Evolutionary conservation across 2,888 invertebrate genomes (phyloP).

Genomic region (Eumerus sabulonum): DNA sequence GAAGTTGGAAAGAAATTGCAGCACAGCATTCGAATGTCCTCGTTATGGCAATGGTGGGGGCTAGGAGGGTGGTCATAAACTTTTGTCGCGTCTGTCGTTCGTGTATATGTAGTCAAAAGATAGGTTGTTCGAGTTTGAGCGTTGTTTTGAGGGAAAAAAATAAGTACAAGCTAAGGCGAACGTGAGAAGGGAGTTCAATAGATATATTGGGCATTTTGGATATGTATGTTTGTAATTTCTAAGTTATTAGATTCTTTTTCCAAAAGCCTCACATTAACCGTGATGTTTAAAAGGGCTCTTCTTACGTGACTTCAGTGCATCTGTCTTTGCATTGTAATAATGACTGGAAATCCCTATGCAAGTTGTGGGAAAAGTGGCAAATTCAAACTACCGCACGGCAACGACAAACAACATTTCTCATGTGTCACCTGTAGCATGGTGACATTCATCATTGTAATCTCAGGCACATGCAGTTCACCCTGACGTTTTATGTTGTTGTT

Average conservation of each 20-base stretch:
- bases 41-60: conserved; percentile 64
- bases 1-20: conserved; percentile 69
- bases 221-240: conserved; percentile 16
- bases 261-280: too few relatives aligned
- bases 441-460: conserved; percentile 68
- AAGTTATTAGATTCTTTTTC: conserved; percentile 54
- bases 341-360: not conserved
- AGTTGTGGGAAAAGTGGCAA: not conserved
- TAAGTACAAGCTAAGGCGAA: conserved; percentile 23
- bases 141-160: conserved; percentile 9
- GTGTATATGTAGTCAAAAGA: not conserved
- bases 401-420: conserved; percentile 60
- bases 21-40: conserved; percentile 69
- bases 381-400: not conserved
- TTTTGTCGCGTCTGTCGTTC: conserved; percentile 58
- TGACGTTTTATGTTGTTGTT: conserved; percentile 60
- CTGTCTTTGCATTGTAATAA: too few relatives aligned
- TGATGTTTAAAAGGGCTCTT: too few relatives aligned
- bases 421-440: conserved; percentile 66
- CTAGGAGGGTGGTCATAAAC: conserved; percentile 65
- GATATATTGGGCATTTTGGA: conserved; percentile 38
- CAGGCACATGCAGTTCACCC: conserved; percentile 65
- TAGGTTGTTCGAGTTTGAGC: conserved; percentile 5
- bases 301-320: too few relatives aligned
- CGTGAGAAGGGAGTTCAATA: conserved; percentile 36